These are phyloP conservation scores for Choristoneura fumiferana DNA, from an alignment of 1,140 invertebrate genomes.

Conservation along the genomic window DNA sequence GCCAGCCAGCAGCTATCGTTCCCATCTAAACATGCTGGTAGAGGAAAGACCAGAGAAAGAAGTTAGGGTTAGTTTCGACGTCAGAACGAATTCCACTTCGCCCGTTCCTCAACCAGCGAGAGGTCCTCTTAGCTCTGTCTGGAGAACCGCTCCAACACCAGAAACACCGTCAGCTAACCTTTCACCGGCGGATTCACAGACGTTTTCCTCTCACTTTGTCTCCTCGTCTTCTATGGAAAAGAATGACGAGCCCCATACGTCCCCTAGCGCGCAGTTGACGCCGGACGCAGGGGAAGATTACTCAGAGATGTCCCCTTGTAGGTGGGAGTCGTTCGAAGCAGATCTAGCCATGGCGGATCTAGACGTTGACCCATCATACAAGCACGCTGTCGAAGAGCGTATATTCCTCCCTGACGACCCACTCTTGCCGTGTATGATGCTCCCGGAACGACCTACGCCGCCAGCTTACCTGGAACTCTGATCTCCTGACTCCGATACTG, in stretches of 20 bases:
- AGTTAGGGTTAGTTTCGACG: slow-evolving; percentile 73
- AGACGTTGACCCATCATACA: slow-evolving; percentile 74
- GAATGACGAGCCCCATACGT: slow-evolving; percentile 67
- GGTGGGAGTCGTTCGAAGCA: slow-evolving; percentile 78
- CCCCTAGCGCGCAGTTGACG: slow-evolving; percentile 79
- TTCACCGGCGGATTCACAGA: slow-evolving; percentile 79
- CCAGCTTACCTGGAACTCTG: slow-evolving; percentile 71
- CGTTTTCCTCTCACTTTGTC: slow-evolving; percentile 80
- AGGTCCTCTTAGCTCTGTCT: slow-evolving; percentile 61
- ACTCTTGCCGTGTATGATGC: slow-evolving; percentile 50
- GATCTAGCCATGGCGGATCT: slow-evolving; percentile 73
- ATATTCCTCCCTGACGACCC: slow-evolving; percentile 77
- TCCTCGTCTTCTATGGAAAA: slow-evolving; percentile 76
- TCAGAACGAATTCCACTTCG: slow-evolving; percentile 61
- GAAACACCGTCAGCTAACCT: slow-evolving; percentile 81
- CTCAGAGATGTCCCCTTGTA: slow-evolving; percentile 65
- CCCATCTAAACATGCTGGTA: slow-evolving; percentile 70
- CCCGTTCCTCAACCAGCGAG: slow-evolving; percentile 54
- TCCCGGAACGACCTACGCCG: slow-evolving; percentile 65
- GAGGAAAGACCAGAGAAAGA: slow-evolving; percentile 66
- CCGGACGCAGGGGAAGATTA: slow-evolving; percentile 75
- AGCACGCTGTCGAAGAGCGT: slow-evolving; percentile 80
- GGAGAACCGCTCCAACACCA: slow-evolving; percentile 76
- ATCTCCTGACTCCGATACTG: slow-evolving; percentile 73
- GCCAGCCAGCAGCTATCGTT: slow-evolving; percentile 68